A percentile compares a stretch with the other conserved stretches of the same genome.
phyloP scores from a whole-genome alignment of 2,888 invertebrate genomes.

The Melangyna quadrimaculata region DNA sequence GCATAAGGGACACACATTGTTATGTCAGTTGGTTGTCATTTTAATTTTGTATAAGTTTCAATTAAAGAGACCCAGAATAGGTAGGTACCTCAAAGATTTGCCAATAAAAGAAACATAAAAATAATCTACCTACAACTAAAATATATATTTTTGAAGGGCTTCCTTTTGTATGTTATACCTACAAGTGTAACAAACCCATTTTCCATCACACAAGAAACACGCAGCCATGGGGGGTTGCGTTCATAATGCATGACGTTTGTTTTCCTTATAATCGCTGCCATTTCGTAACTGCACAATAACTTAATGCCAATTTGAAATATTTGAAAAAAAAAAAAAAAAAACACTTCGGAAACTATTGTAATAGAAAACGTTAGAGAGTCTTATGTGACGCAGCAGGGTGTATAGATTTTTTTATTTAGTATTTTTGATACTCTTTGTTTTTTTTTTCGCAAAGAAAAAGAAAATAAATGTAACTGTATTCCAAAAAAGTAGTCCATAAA shows the following conservation, averaged over 20 bases:
- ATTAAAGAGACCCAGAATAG: neutral
- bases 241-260: constrained; percentile 43
- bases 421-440: neutral
- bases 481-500: neutral
- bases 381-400: constrained; percentile 21
- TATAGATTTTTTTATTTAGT: neutral
- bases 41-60: neutral
- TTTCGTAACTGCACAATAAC: neutral
- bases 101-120: constrained; percentile 6
- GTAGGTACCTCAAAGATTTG: neutral
- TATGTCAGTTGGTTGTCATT: constrained; percentile 18
- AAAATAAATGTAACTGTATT: neutral
- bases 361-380: neutral
- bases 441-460: neutral
- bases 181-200: constrained; percentile 43
- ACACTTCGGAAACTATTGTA: neutral
- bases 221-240: constrained; percentile 1
- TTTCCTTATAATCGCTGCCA: neutral
- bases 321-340: no score
- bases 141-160: constrained; percentile 31
- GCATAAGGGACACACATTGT: neutral
- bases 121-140: neutral
- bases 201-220: neutral
- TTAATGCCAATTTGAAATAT: constrained; percentile 27
- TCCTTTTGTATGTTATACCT: neutral